phyloP scores from a whole-genome alignment of 2,888 invertebrate species.

The Andrena fulva region DNA sequence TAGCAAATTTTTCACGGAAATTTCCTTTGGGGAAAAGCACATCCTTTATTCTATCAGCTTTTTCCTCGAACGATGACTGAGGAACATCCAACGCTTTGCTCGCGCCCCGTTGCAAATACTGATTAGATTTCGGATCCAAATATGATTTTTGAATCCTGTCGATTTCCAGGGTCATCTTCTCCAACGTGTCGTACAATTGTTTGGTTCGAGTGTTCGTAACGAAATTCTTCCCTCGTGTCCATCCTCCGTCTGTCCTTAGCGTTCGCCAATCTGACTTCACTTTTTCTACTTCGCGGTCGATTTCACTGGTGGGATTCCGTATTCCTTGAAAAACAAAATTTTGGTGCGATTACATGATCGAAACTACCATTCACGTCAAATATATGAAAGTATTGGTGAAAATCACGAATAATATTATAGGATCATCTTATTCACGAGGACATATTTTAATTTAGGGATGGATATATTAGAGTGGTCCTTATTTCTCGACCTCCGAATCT shows the following conservation, averaged over 20 bases:
- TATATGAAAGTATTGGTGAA: not conserved
- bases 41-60: conserved; percentile 26
- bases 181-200: conserved; percentile 65
- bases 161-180: conserved; percentile 60
- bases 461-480: no score
- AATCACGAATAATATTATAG: not conserved
- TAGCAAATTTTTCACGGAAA: not conserved
- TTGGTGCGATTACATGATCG: not conserved
- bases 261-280: conserved; percentile 69
- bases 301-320: conserved; percentile 19
- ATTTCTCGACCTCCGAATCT: no score
- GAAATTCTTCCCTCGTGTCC: conserved; percentile 43
- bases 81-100: conserved; percentile 13
- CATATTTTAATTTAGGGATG: no score
- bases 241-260: conserved; percentile 16
- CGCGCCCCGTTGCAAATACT: conserved; percentile 41
- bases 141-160: conserved; percentile 59
- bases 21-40: conserved; percentile 54
- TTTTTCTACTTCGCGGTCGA: conserved; percentile 53
- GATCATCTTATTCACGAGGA: no score
- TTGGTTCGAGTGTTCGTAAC: conserved; percentile 34
- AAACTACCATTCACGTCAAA: not conserved
- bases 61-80: conserved; percentile 32
- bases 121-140: conserved; percentile 48
- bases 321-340: conserved; percentile 1